Evolutionary conservation across 2,888 invertebrate species (phyloP).

Genomic region (Calliphora vomitoria): DNA sequence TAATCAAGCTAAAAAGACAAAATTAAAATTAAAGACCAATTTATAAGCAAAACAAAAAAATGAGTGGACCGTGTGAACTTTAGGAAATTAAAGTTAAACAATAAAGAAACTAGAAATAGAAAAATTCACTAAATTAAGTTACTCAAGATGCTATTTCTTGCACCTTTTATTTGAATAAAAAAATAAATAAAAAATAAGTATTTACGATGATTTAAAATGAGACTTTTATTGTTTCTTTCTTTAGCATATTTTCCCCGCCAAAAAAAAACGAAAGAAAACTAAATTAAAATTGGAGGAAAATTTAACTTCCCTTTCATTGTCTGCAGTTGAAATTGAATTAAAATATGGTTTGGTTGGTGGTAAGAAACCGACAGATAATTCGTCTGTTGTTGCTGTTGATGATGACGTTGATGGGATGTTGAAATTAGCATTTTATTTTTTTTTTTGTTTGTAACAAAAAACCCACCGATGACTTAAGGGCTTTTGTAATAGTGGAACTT

Average conservation of each 20-base stretch:
- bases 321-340: background rate
- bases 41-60: conserved; percentile 25
- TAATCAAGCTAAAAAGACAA: conserved; percentile 54
- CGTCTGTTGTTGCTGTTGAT: conserved; percentile 6
- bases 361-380: background rate
- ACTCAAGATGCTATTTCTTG: background rate
- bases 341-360: background rate
- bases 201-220: too few relatives aligned
- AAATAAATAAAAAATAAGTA: too few relatives aligned
- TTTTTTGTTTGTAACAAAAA: background rate
- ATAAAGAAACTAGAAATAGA: background rate
- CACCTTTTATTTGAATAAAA: too few relatives aligned
- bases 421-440: conserved; percentile 47
- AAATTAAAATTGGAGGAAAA: conserved; percentile 10
- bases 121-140: background rate
- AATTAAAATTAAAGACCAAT: conserved; percentile 11
- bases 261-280: background rate
- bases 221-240: too few relatives aligned
- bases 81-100: conserved; percentile 4
- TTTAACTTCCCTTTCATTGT: conserved; percentile 27
- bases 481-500: conserved; percentile 22
- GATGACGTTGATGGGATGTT: conserved; percentile 40
- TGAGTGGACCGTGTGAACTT: conserved; percentile 53
- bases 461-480: conserved; percentile 42
- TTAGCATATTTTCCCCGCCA: too few relatives aligned